Evolutionary conservation across 2,113 vertebrate species (phyloP).

Genomic region (western clawed frog (Xenopus tropicalis)): DNA sequence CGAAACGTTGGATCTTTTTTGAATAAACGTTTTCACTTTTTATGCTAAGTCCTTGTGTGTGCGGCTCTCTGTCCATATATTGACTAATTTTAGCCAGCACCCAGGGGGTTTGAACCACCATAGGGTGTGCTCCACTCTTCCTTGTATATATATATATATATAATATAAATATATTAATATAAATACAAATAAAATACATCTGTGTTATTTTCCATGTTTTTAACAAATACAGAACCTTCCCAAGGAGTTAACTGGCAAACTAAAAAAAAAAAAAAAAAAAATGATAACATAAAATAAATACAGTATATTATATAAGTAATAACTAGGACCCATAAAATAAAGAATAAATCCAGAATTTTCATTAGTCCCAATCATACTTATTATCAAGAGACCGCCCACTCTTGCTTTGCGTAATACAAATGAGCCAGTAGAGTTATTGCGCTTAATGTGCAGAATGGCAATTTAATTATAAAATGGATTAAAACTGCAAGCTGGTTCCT

Average conservation of each 20-base stretch:
- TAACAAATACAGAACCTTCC: conserved; percentile 55
- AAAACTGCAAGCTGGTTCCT: background rate
- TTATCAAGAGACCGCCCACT: background rate
- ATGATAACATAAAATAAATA: conserved; percentile 20
- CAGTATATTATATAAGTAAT: conserved; percentile 4
- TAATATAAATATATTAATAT: too few relatives aligned
- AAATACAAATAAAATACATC: too few relatives aligned
- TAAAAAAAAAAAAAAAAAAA: conserved; percentile 41
- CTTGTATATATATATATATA: too few relatives aligned
- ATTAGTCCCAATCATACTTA: background rate
- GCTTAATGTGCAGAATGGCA: background rate
- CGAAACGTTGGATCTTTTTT: too few relatives aligned
- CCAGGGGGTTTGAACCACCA: too few relatives aligned
- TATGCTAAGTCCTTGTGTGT: too few relatives aligned
- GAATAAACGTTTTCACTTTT: too few relatives aligned
- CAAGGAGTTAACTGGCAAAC: conserved; percentile 43
- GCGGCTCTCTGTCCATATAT: too few relatives aligned
- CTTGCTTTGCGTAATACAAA: background rate
- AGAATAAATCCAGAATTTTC: background rate
- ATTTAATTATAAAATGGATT: background rate
- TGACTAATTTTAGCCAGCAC: too few relatives aligned
- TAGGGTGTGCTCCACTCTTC: too few relatives aligned
- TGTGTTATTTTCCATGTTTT: too few relatives aligned
- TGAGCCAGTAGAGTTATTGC: background rate
- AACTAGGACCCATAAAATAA: background rate